Conservation (phyloP, 2,797 vertebrate genomes). For the Balearica regulorum region DNA sequence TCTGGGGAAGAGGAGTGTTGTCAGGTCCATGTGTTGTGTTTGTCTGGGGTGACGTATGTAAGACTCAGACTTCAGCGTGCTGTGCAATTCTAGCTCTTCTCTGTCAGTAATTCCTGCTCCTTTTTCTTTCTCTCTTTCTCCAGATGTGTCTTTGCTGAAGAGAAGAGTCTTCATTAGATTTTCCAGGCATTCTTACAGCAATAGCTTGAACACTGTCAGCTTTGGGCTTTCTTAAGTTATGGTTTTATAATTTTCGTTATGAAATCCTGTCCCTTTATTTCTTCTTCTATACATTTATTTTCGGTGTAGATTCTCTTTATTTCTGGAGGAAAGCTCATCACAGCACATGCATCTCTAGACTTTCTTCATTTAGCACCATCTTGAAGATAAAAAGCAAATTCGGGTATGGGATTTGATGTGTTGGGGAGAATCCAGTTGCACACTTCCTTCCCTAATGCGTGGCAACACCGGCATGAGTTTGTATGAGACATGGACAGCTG, state of each 20-base stretch:
- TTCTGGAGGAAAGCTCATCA: not conserved
- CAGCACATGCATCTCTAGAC: not conserved
- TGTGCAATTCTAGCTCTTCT: not conserved
- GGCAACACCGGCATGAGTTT: not conserved
- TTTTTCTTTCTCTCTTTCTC: not conserved
- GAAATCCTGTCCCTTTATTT: not conserved
- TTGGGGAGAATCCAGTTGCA: not conserved
- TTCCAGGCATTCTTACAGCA: conserved; percentile 52
- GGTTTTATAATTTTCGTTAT: conserved; percentile 58
- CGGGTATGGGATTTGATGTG: not conserved
- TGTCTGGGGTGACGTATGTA: too few relatives aligned
- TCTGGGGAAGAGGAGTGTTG: not conserved
- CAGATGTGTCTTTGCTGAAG: conserved; percentile 44
- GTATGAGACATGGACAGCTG: not conserved
- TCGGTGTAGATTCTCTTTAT: not conserved
- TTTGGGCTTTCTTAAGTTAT: conserved; percentile 69
- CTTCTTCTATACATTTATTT: not conserved
- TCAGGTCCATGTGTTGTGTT: fast-evolving
- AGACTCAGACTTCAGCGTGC: not conserved
- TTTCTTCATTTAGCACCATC: not conserved
- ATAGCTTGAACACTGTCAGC: conserved; percentile 47
- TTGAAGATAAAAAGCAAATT: not conserved
- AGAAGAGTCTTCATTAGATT: not conserved
- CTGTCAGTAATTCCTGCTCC: not conserved
- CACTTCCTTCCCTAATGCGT: not conserved